A percentile compares a stretch with the other conserved stretches of the same genome.
Evolutionary conservation across 2,113 vertebrate species (phyloP).

Genomic region (Hystrix brachyura): DNA sequence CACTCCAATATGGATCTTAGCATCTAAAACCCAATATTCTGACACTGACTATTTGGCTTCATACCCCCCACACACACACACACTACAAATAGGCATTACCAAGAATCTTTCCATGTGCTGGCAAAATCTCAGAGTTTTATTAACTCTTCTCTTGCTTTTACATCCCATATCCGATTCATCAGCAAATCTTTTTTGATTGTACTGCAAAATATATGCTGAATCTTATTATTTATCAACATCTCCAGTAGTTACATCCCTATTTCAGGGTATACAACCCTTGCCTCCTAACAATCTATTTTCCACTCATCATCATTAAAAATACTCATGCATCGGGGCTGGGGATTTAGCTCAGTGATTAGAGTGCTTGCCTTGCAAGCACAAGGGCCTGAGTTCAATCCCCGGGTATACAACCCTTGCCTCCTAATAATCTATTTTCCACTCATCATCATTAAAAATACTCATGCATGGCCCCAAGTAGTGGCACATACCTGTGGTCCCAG

Average conservation of each 20-base stretch:
- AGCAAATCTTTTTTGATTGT: neutral
- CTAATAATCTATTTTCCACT: neutral
- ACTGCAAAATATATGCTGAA: neutral
- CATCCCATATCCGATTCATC: neutral
- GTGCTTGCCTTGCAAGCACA: too few species aligned
- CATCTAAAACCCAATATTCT: neutral
- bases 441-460: neutral
- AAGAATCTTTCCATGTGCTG: neutral
- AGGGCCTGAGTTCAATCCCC: too few species aligned
- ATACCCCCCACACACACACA: neutral
- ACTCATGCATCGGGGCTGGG: too few species aligned
- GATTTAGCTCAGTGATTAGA: too few species aligned
- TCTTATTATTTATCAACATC: neutral
- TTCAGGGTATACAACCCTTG: neutral
- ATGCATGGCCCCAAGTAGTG: neutral
- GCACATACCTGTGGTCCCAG: neutral
- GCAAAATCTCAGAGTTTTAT: neutral
- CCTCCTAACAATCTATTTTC: neutral
- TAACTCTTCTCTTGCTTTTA: neutral
- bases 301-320: neutral
- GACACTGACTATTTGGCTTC: neutral
- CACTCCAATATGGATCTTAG: neutral
- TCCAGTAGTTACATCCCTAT: neutral
- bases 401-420: neutral
- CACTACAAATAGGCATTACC: neutral